Conservation (phyloP, 1,140 invertebrate species). For the Drosophila leontia region DNA sequence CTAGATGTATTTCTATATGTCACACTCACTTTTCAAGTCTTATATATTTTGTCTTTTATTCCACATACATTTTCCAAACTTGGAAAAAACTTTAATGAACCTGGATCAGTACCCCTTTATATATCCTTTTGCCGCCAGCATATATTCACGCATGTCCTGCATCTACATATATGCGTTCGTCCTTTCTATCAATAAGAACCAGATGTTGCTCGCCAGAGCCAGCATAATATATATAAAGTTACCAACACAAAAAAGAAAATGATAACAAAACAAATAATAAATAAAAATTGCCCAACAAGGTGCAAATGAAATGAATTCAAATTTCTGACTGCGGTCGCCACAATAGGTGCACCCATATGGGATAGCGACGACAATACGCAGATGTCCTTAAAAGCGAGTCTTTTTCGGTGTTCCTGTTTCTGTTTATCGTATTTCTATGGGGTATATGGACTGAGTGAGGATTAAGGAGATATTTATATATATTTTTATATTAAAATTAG, state of each 20-base stretch:
- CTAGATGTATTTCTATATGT: too few species aligned
- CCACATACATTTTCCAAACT: not conserved
- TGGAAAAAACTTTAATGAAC: not conserved
- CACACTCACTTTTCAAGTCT: too few species aligned
- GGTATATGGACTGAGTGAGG: not conserved
- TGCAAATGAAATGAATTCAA: constrained; percentile 82
- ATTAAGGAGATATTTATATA: not conserved
- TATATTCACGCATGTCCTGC: constrained; percentile 2
- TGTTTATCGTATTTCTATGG: not conserved
- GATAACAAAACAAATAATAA: constrained; percentile 53
- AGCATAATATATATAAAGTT: constrained; percentile 37
- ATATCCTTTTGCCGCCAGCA: constrained; percentile 16
- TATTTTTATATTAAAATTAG: not conserved
- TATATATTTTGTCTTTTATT: too few species aligned
- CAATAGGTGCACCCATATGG: constrained; percentile 46
- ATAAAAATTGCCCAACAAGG: constrained; percentile 74
- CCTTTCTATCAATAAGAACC: constrained; percentile 26
- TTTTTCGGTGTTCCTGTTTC: constrained; percentile 30
- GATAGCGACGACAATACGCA: constrained; percentile 61
- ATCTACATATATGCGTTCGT: not conserved
- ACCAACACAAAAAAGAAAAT: constrained; percentile 16
- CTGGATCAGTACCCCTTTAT: not conserved
- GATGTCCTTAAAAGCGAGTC: constrained; percentile 60
- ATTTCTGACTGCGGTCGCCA: constrained; percentile 58
- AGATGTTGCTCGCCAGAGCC: constrained; percentile 28